Evolutionary conservation across 2,113 vertebrate species (phyloP), one percentile per base, ranked within the genome.

Genomic region (Tamias sibiricus): DNA sequence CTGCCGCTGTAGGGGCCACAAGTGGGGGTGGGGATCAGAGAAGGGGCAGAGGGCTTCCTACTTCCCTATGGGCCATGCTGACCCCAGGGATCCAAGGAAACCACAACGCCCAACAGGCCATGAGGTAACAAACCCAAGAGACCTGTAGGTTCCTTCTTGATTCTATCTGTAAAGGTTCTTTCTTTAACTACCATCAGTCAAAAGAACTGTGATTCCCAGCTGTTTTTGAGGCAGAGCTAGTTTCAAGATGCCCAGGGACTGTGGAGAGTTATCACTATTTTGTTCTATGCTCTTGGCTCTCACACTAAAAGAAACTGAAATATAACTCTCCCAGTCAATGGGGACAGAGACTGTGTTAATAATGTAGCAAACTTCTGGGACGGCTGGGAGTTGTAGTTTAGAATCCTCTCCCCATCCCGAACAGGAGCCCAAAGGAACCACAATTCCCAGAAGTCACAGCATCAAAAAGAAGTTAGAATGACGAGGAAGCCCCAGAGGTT

Each of bases 1-100:
- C 42, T 99, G 99, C 75, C 99, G 98, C 99, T 99, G 96, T 7
- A 49, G 59, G 84, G 68, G 42, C 14, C 69, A 87, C 37, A 93
- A 40, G 35, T n/a, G 26, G 6, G 35, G 49, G 47, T 16, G 6
- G 6, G 13, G 16, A 19, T 97, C 40, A 94, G 44, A 44, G 35
- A 37, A 88, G 37, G 13, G 35, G 47, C 49, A 88, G 12, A 32
- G 68, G 12, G 8, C 20, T 59, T 30, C 54, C 35, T 20, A 11
- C n/a, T 40, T 35, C 44, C 11, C 64, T 35, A 19, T 6, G 87
- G 94, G 32, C n/a, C 75, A 77, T 16, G n/a, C 40, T 59, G 57
- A 92, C 52, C 30, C 44, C 9, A 16, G 42, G 11, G 10, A 64
- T 19, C 57, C 79, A 44, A 94, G 44, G 85, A 88, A 37, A 77